These are phyloP conservation scores for Sycophila sp. DNA, from an alignment of 1,140 invertebrate genomes.

Conservation along the genomic window DNA sequence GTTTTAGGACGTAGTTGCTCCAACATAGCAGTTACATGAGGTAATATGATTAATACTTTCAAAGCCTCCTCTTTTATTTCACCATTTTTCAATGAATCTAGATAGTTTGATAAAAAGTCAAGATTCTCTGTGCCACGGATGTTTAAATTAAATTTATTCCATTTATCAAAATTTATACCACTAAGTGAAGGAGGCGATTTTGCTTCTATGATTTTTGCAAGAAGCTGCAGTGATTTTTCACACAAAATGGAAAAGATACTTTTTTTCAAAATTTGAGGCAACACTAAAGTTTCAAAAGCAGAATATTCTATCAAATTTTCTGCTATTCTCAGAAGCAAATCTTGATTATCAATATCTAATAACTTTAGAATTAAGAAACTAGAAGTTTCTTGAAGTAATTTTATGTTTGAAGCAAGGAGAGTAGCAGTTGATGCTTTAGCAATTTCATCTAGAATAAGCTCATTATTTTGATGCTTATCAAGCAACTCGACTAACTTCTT, in stretches of 20 bases:
- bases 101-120: slow-evolving; percentile 43
- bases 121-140: slow-evolving; percentile 55
- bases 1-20: slow-evolving; percentile 42
- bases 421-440: slow-evolving; percentile 70
- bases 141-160: slow-evolving; percentile 74
- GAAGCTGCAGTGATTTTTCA: slow-evolving; percentile 68
- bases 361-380: slow-evolving; percentile 73
- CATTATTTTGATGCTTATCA: slow-evolving; percentile 58
- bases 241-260: slow-evolving; percentile 69
- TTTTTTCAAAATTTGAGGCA: slow-evolving; percentile 75
- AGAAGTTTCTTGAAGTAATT: slow-evolving; percentile 76
- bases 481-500: slow-evolving; percentile 66
- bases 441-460: slow-evolving; percentile 65
- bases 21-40: slow-evolving; percentile 51
- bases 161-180: slow-evolving; percentile 70
- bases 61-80: slow-evolving; percentile 47
- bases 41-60: slow-evolving; percentile 53
- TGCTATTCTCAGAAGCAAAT: slow-evolving; percentile 72
- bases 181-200: slow-evolving; percentile 73
- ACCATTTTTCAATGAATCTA: slow-evolving; percentile 42
- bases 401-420: slow-evolving; percentile 70
- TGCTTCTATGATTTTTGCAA: slow-evolving; percentile 74
- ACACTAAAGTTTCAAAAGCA: slow-evolving; percentile 78
- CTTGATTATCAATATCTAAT: slow-evolving; percentile 66
- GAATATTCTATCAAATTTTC: slow-evolving; percentile 73